phyloP scores from a whole-genome alignment of 2,888 invertebrate genomes.

The Rhamnusium bicolor region DNA sequence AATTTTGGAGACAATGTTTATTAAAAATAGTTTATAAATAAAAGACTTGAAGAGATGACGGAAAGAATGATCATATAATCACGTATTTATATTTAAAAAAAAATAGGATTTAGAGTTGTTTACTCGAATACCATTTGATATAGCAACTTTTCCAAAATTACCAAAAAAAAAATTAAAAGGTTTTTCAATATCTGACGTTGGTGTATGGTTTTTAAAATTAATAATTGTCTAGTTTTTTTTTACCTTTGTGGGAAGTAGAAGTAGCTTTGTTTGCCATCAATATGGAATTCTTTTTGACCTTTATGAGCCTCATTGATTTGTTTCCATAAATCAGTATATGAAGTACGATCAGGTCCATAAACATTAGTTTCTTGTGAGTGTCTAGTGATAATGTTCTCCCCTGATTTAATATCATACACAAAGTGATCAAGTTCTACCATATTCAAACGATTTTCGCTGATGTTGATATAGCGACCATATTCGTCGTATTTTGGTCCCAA shows the following conservation, averaged over 20 bases:
- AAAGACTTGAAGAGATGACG: too few species aligned
- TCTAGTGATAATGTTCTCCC: constrained; percentile 80
- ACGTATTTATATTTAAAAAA: too few species aligned
- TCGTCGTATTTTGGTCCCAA: constrained; percentile 81
- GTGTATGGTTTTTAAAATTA: too few species aligned
- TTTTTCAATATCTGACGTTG: too few species aligned
- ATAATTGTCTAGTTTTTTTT: too few species aligned
- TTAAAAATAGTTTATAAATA: too few species aligned
- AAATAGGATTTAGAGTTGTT: too few species aligned
- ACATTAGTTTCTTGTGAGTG: constrained; percentile 79
- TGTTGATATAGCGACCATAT: constrained; percentile 71
- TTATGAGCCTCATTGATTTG: constrained; percentile 73
- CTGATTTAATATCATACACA: constrained; percentile 75
- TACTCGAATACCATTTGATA: too few species aligned
- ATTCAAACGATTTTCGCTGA: constrained; percentile 75
- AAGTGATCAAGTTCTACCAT: constrained; percentile 78
- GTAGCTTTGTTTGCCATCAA: constrained; percentile 70
- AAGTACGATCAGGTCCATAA: constrained; percentile 77
- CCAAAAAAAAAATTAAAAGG: too few species aligned
- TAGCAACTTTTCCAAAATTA: too few species aligned
- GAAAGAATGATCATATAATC: too few species aligned
- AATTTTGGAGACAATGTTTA: too few species aligned
- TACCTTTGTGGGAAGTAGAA: constrained; percentile 80
- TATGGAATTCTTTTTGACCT: constrained; percentile 62
- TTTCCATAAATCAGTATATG: constrained; percentile 77